Evolutionary conservation across 1,140 invertebrate species (phyloP).

Genomic region (Nasonia longicornis): DNA sequence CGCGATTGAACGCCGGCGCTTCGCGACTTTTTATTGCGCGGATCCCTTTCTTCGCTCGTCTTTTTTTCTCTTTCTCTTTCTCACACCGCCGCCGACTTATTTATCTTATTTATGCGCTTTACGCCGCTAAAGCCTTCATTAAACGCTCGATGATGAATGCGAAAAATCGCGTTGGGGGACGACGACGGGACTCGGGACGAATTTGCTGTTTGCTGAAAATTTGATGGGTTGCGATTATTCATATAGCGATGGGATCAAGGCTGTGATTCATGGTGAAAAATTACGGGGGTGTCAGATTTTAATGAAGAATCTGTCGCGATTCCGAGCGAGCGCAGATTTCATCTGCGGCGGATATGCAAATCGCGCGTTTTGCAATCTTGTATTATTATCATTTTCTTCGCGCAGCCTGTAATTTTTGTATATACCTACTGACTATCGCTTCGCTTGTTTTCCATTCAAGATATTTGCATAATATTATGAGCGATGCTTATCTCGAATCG

Average conservation of each 20-base stretch:
- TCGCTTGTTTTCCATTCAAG: not conserved
- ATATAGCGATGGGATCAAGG: no score
- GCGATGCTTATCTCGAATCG: not conserved
- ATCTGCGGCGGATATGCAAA: not conserved
- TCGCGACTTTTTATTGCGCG: slow-evolving; percentile 9
- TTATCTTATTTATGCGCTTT: slow-evolving; percentile 25
- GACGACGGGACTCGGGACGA: no score
- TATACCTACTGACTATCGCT: not conserved
- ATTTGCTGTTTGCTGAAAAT: slow-evolving; percentile 4
- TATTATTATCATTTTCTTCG: not conserved
- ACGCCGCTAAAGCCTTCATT: not conserved
- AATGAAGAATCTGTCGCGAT: not conserved
- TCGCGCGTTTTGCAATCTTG: not conserved
- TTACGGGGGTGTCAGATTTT: slow-evolving; percentile 2
- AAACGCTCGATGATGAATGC: slow-evolving; percentile 7
- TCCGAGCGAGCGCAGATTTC: not conserved
- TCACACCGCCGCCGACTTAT: not conserved
- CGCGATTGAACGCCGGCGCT: slow-evolving; percentile 23
- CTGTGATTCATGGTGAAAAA: not conserved
- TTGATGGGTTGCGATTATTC: not conserved
- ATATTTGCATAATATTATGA: not conserved
- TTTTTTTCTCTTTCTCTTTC: not conserved
- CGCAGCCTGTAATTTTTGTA: not conserved
- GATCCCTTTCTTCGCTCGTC: slow-evolving; percentile 14
- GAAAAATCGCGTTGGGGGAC: not conserved